Base-by-base conservation (phyloP, 1,140 invertebrate genomes). In the Vanessa atalanta region DNA sequence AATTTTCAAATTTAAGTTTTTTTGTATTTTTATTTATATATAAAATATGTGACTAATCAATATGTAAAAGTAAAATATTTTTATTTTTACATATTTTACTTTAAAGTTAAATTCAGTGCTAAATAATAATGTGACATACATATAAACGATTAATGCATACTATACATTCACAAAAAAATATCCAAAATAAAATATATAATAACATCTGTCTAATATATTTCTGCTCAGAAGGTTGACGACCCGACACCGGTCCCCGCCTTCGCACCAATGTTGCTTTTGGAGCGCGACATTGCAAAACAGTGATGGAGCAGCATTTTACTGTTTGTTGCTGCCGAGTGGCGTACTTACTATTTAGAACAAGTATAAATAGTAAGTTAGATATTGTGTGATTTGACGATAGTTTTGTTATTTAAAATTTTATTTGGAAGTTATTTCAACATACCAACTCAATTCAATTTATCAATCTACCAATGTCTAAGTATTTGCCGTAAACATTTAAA, bases 251-350 rank as follows among this genome's bases (percentile, higher is more conserved):
- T 66, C 80, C 74, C 80, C 86, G 84, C 84, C 82, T 83, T 83
- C 83, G 82, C 83, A 79, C 79, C 83, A 77, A 79, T 77, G 75
- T 78, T 86, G 81, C 85, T 89, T 89, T 87, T 88, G 82, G 86
- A 88, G 84, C 85, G 86, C 83, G 82, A 89, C 88, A 86, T 89
- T 88, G 83, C 85, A 85, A 87, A 88, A 87, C 77, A 79, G 76
- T 82, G 75, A 78, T 65, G 61, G 75, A 74, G 84, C 73, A 79
- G 76, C 73, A 47, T 61, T 66, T 72, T 60, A 67, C 65, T 50
- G 71, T 66, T 69, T 72, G 47, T 57, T 64, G 51, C 20, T 57
- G 70, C 6, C 37, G 37, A 43, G 37, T 43, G 3, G 37, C 63
- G 50, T 31, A 61, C 13, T 60, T 16, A 37, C 14, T 67, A 55